A percentile compares a stretch with the other conserved stretches of the same genome.
Conservation (phyloP, 2,888 invertebrate genomes). For the Apoda limacodes region DNA sequence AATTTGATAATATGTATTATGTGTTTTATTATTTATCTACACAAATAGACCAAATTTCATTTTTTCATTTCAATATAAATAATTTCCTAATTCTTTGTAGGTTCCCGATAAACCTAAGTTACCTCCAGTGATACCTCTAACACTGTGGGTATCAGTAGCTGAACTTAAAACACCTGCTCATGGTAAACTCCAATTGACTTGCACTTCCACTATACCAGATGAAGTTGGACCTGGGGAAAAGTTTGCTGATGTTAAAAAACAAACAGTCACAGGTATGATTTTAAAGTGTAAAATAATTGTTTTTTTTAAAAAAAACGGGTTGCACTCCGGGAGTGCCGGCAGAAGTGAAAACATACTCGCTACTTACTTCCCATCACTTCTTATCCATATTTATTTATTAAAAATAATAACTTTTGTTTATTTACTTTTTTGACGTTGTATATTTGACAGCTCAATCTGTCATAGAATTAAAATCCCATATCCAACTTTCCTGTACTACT, state of each 20-base stretch:
- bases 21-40: too few species aligned
- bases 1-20: too few species aligned
- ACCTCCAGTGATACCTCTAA: constrained; percentile 71
- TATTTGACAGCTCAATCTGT: too few species aligned
- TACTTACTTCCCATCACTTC: too few species aligned
- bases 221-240: constrained; percentile 77
- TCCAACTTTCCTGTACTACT: too few species aligned
- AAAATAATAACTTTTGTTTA: too few species aligned
- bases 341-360: constrained; percentile 24
- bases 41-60: too few species aligned
- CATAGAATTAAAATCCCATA: too few species aligned
- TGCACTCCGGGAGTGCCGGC: constrained; percentile 3
- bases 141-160: constrained; percentile 79
- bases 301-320: constrained; percentile 1
- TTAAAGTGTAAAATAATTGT: too few species aligned
- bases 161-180: constrained; percentile 78
- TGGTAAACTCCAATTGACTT: constrained; percentile 78
- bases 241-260: constrained; percentile 80
- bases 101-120: constrained; percentile 50
- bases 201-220: constrained; percentile 82
- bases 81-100: constrained; percentile 22
- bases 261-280: constrained; percentile 81
- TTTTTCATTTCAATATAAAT: too few species aligned
- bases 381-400: too few species aligned
- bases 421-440: too few species aligned